phyloP scores from a whole-genome alignment of 2,797 vertebrate species.

The Onychomys arenicola region DNA sequence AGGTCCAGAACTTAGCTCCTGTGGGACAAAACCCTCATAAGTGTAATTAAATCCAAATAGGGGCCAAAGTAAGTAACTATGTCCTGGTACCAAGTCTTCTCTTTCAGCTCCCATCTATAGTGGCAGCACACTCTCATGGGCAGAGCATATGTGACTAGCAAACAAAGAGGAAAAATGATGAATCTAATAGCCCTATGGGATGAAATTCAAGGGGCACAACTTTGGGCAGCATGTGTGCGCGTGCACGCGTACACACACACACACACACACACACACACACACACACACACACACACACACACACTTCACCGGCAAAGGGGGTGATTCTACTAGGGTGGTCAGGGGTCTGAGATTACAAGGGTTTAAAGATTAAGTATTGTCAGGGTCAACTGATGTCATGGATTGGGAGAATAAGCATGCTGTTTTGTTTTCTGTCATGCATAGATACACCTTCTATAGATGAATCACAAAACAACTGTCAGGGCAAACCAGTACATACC shows the following conservation, averaged over 20 bases:
- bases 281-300: neutral
- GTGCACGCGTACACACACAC: rapidly evolving
- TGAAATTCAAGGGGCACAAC: neutral
- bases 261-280: neutral
- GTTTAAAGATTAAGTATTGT: neutral
- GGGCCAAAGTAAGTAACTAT: neutral
- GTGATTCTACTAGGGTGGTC: neutral
- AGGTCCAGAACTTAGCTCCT: neutral
- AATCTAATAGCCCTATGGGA: neutral
- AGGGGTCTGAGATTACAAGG: neutral
- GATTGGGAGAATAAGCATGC: neutral
- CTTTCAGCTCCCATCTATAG: neutral
- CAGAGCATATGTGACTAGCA: neutral
- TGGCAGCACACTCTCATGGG: neutral
- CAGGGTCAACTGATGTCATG: neutral
- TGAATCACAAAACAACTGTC: neutral
- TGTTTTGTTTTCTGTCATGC: neutral
- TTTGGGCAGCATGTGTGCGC: neutral
- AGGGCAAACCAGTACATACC: neutral
- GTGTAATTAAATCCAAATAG: neutral
- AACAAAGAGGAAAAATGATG: neutral
- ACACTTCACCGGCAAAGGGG: neutral
- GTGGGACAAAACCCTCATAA: neutral
- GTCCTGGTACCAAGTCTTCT: neutral
- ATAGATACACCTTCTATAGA: neutral